Conservation (phyloP, 2,888 invertebrate genomes). For the Frankliniella fusca region DNA sequence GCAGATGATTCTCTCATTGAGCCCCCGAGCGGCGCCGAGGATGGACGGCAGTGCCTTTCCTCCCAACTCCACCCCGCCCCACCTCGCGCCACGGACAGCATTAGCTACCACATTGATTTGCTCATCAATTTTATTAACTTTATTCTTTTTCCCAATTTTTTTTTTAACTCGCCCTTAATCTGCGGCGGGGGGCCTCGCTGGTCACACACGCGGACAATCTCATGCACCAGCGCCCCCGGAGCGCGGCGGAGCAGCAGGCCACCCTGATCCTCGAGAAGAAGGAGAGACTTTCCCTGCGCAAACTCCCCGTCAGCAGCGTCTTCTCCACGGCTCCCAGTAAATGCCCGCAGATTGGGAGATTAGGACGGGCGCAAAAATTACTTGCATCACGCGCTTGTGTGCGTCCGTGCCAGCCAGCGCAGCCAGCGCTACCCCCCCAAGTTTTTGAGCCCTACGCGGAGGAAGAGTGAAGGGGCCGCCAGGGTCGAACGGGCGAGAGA, state of each 20-base stretch:
- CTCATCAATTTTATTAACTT: no score
- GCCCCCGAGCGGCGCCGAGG: no score
- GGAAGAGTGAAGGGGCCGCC: not conserved
- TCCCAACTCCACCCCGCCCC: not conserved
- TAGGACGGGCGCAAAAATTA: constrained; percentile 20
- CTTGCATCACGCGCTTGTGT: constrained; percentile 2
- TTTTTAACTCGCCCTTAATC: not conserved
- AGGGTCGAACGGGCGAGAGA: not conserved
- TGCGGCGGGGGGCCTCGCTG: not conserved
- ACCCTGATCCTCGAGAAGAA: not conserved
- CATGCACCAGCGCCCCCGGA: not conserved
- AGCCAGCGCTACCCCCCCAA: no score
- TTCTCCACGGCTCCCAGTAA: not conserved
- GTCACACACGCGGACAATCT: constrained; percentile 1
- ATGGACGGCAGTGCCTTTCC: not conserved
- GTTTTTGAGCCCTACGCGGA: not conserved
- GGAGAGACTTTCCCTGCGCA: constrained; percentile 1
- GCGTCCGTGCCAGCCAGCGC: no score
- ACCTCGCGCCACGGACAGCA: not conserved
- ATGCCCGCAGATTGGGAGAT: constrained; percentile 16
- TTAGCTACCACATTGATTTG: no score
- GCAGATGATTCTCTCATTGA: no score
- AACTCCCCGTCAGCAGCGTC: constrained; percentile 16
- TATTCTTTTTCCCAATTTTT: no score
- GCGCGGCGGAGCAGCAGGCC: not conserved